phyloP scores from a whole-genome alignment of 2,113 vertebrate genomes.

The Varanus komodoensis region DNA sequence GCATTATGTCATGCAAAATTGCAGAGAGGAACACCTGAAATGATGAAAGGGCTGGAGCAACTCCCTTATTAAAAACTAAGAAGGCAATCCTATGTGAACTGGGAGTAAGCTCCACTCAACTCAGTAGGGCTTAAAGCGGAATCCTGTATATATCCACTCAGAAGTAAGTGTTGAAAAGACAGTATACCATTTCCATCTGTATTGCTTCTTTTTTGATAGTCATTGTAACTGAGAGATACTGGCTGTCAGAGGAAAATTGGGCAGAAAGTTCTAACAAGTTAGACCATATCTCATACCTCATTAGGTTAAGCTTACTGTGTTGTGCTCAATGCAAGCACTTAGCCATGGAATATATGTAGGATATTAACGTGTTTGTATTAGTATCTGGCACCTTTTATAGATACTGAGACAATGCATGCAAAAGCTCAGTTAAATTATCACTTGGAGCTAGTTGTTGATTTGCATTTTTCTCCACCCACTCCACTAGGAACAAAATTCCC shows the following conservation, averaged over 20 bases:
- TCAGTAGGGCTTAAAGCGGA: not conserved
- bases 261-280: not conserved
- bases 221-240: not conserved
- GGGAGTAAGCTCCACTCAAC: not conserved
- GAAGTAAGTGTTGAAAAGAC: not conserved
- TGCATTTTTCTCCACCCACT: not conserved
- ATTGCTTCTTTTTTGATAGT: not conserved
- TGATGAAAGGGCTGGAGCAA: too few species aligned
- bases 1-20: too few species aligned
- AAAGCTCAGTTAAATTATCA: not conserved
- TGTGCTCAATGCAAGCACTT: not conserved
- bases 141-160: too few species aligned
- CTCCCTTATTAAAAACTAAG: not conserved
- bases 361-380: conserved; percentile 1
- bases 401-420: not conserved
- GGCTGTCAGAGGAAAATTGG: not conserved
- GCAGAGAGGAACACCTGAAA: too few species aligned
- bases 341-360: not conserved
- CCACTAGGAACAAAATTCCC: not conserved
- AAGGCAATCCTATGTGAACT: not conserved
- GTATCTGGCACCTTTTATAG: not conserved
- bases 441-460: not conserved
- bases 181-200: not conserved
- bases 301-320: not conserved
- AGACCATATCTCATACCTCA: not conserved